Base-by-base conservation (phyloP, 1,140 invertebrate genomes). In the Eubasilissa regina region DNA sequence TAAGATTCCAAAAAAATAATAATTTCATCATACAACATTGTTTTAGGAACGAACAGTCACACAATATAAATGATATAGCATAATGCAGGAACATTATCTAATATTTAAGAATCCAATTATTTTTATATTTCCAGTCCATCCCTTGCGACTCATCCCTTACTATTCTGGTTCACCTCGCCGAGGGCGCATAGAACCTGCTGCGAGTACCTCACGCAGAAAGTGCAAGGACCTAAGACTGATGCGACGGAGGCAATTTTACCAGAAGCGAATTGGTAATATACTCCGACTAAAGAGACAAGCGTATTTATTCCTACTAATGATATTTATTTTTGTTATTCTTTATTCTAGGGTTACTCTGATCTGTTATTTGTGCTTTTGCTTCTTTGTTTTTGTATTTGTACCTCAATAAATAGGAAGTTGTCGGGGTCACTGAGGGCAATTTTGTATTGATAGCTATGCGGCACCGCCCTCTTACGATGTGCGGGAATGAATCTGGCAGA, bases 231-330 rank as follows among this genome's bases (percentile, higher is more conserved):
- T 9, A 58, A 19, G 17, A 13, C 15, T 17, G 4, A 21, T 21
- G 17, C 17, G 1, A 58, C 17, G 1, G 8, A 58, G 17, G 9
- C 21, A 9, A 21, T 58, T 8, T 19, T 12, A 58, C 55, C 21
- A 19, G 7, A 8, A 1, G 9, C 6, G 17, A 11, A 58, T 15
- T 6, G 55, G 17, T 12, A 15, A 3, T 15, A 8, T 15, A 15
- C 17, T 58, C 55, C n/a, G 53, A 55, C 19, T 55, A 15, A 55
- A 55, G 53, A 55, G n/a, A n/a, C n/a, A n/a, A n/a, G n/a, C n/a
- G n/a, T n/a, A n/a, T n/a, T n/a, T n/a, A n/a, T n/a, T n/a, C n/a
- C n/a, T n/a, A n/a, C n/a, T n/a, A n/a, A n/a, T n/a, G n/a, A n/a
- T n/a, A n/a, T n/a, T n/a, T n/a, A n/a, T n/a, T n/a, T n/a, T n/a